Conservation (phyloP, 2,888 invertebrate species). For the Pterostichus madidus region DNA sequence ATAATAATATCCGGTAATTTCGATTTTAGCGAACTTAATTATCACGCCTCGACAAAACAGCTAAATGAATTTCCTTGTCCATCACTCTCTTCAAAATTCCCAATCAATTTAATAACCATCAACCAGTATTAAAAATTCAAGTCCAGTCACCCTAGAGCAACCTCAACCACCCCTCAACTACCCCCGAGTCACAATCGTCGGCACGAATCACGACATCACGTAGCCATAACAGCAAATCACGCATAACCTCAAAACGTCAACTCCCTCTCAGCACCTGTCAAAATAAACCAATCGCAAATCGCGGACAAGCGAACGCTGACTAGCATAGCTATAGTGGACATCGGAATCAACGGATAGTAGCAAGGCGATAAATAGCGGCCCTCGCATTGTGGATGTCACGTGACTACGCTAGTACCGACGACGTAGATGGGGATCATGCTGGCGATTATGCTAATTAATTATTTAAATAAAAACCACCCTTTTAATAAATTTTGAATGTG, state of each 20-base stretch:
- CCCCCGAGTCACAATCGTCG: neutral
- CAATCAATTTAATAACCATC: neutral
- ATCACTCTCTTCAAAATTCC: neutral
- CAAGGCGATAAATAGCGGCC: slow-evolving; percentile 3
- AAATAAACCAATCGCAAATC: slow-evolving; percentile 41
- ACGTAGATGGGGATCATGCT: no score
- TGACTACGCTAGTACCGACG: no score
- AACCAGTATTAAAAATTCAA: slow-evolving; percentile 21
- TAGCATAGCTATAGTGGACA: slow-evolving; percentile 1
- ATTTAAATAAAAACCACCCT: no score
- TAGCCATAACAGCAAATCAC: slow-evolving; percentile 28
- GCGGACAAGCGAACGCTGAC: slow-evolving; percentile 16
- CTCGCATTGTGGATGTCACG: no score
- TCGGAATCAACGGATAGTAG: neutral
- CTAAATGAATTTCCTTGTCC: no score
- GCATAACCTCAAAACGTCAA: slow-evolving; percentile 44
- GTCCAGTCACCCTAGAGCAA: neutral
- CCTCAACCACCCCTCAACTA: neutral
- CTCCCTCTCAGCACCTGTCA: slow-evolving; percentile 34
- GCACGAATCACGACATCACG: slow-evolving; percentile 17
- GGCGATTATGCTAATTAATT: no score
- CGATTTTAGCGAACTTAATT: no score
- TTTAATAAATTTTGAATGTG: no score
- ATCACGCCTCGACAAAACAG: no score
- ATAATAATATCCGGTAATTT: no score